Conservation (phyloP, 2,888 invertebrate species). For the Lepidochitona cinerea region DNA sequence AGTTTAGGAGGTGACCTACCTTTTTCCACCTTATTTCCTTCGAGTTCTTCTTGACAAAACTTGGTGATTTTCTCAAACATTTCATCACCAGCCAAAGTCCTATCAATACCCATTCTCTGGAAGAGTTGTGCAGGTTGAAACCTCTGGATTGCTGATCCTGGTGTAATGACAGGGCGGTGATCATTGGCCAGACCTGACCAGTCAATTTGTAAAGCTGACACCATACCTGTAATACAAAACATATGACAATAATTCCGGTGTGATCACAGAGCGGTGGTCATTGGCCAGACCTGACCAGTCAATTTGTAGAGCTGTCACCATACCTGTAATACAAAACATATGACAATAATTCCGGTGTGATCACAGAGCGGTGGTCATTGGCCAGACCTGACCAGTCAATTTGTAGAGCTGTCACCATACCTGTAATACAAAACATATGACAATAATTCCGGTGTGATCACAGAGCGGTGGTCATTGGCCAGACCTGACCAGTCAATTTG, state of each 20-base stretch:
- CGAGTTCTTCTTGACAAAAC: slow-evolving; percentile 52
- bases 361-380: too few relatives aligned
- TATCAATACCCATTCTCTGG: slow-evolving; percentile 84
- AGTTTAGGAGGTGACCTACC: neutral
- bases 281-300: slow-evolving; percentile 89
- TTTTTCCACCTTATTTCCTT: slow-evolving; percentile 33
- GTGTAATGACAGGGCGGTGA: slow-evolving; percentile 62
- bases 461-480: slow-evolving; percentile 65
- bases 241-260: slow-evolving; percentile 70
- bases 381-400: too few relatives aligned
- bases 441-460: slow-evolving; percentile 70
- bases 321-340: slow-evolving; percentile 71
- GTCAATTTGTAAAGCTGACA: slow-evolving; percentile 95
- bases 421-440: too few relatives aligned
- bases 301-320: slow-evolving; percentile 94
- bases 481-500: slow-evolving; percentile 97
- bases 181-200: slow-evolving; percentile 84
- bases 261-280: slow-evolving; percentile 54
- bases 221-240: slow-evolving; percentile 75
- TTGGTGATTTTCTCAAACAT: slow-evolving; percentile 72
- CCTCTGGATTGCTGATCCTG: slow-evolving; percentile 79
- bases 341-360: too few relatives aligned
- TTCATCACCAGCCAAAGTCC: slow-evolving; percentile 82
- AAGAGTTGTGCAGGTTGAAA: slow-evolving; percentile 88
- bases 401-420: too few relatives aligned